Evolutionary conservation across 1,140 invertebrate genomes (phyloP).

Genomic region (Dinoponera quadriceps): DNA sequence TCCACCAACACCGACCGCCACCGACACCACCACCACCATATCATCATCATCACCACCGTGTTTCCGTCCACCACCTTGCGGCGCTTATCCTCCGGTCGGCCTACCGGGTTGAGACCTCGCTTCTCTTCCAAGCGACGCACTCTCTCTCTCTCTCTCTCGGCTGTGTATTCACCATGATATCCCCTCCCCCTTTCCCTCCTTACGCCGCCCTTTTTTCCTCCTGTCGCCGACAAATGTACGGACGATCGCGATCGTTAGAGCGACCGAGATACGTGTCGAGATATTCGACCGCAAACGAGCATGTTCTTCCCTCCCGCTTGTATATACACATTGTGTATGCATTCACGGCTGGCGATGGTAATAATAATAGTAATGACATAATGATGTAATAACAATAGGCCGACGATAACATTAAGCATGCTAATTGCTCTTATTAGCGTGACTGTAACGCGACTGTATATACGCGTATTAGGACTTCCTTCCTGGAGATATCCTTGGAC

Average conservation of each 20-base stretch:
- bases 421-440: constrained; percentile 40
- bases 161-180: constrained; percentile 46
- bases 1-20: constrained; percentile 18
- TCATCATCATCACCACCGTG: background rate
- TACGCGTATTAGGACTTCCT: constrained; percentile 28
- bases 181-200: background rate
- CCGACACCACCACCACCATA: background rate
- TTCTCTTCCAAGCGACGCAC: constrained; percentile 31
- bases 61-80: constrained; percentile 24
- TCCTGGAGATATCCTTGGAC: constrained; percentile 6
- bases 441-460: constrained; percentile 39
- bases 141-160: too few species aligned
- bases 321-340: constrained; percentile 14
- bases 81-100: background rate
- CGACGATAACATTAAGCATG: constrained; percentile 36
- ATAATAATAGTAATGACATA: constrained; percentile 45
- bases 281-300: constrained; percentile 44
- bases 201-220: background rate
- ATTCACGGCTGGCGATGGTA: background rate
- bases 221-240: constrained; percentile 20
- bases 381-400: constrained; percentile 35
- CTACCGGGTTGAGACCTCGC: background rate
- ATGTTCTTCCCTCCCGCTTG: background rate
- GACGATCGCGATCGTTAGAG: constrained; percentile 46
- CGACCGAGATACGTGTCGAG: constrained; percentile 35